These are phyloP conservation scores for Diachrysia chrysitis DNA, from an alignment of 2,888 invertebrate genomes.

Conservation along the genomic window DNA sequence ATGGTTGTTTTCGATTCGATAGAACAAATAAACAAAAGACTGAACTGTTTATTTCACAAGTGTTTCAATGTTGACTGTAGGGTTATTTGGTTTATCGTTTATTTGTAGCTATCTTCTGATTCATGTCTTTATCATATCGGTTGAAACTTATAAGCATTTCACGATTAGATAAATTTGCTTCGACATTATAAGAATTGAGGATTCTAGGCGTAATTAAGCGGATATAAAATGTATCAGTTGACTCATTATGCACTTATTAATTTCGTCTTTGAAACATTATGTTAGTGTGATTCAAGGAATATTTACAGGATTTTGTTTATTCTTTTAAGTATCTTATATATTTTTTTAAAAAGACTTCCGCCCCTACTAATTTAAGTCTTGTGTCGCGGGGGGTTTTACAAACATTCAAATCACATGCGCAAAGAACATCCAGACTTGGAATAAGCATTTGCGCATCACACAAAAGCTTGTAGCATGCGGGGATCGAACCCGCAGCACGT, in stretches of 20 bases:
- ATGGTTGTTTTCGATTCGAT: slow-evolving; percentile 43
- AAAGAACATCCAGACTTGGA: no score
- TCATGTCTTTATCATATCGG: slow-evolving; percentile 62
- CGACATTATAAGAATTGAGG: slow-evolving; percentile 21
- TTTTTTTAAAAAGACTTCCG: no score
- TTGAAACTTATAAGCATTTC: slow-evolving; percentile 57
- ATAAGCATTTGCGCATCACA: no score
- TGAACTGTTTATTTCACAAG: slow-evolving; percentile 34
- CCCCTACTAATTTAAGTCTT: no score
- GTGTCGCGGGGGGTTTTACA: no score
- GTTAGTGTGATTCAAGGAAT: no score
- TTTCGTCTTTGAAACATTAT: not conserved
- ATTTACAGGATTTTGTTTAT: no score
- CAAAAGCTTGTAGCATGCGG: no score
- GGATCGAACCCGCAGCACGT: no score
- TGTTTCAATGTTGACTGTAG: slow-evolving; percentile 50
- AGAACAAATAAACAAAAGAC: slow-evolving; percentile 33
- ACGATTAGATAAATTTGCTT: slow-evolving; percentile 65
- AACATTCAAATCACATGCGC: no score
- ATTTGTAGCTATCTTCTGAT: slow-evolving; percentile 63
- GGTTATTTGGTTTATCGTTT: slow-evolving; percentile 58
- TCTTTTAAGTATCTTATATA: no score
- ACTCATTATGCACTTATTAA: slow-evolving; percentile 7
- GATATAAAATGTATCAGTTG: slow-evolving; percentile 5
- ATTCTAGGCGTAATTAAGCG: slow-evolving; percentile 23